These are phyloP conservation scores for Corynorhinus townsendii DNA, from an alignment of 2,113 vertebrate species.

Conservation along the genomic window DNA sequence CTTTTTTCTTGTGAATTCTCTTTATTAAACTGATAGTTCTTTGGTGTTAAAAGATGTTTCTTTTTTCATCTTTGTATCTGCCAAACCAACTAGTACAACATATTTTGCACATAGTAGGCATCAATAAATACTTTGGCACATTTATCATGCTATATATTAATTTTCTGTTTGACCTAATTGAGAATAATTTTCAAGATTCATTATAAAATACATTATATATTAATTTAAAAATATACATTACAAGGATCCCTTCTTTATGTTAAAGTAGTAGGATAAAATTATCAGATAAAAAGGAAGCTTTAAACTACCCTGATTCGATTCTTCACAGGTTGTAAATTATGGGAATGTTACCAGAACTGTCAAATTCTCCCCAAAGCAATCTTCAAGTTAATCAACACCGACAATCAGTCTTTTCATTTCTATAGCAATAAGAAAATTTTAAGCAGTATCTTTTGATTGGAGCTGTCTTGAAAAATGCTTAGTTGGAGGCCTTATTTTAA, in stretches of 20 bases:
- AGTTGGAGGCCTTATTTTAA: constrained; percentile 82
- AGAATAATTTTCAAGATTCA: background rate
- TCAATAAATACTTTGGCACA: constrained; percentile 23
- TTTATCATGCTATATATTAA: constrained; percentile 1
- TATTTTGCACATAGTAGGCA: background rate
- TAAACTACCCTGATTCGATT: background rate
- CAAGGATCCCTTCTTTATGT: background rate
- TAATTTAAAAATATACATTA: constrained; percentile 45
- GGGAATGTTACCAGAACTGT: constrained; percentile 70
- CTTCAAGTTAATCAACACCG: constrained; percentile 84
- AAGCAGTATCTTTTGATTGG: constrained; percentile 85
- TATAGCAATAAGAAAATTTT: constrained; percentile 83
- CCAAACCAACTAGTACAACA: constrained; percentile 8
- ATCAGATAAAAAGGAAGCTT: constrained; percentile 32
- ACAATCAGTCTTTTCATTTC: constrained; percentile 84
- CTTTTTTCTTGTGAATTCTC: constrained; percentile 25
- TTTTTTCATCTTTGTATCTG: background rate
- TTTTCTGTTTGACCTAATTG: constrained; percentile 50
- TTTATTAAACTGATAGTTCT: background rate
- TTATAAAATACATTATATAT: constrained; percentile 55
- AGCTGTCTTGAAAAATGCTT: constrained; percentile 83
- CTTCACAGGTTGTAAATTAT: constrained; percentile 72
- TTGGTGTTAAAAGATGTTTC: background rate
- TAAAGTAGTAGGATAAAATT: constrained; percentile 51
- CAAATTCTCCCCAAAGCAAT: constrained; percentile 83